A percentile compares a stretch with the other conserved stretches of the same genome.
Conservation (phyloP, 2,888 invertebrate species). For the Rapana venosa region DNA sequence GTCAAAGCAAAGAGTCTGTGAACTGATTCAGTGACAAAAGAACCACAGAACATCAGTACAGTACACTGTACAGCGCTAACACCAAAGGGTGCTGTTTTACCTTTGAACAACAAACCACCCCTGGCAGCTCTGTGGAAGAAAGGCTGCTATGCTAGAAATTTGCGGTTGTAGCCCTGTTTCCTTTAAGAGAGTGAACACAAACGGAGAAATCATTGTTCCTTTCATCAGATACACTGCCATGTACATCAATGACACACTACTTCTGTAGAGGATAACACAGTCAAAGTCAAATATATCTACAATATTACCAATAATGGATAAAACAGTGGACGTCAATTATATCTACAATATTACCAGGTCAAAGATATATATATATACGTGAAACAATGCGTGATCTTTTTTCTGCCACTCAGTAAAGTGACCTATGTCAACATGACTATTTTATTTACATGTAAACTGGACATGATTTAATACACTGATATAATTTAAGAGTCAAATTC, state of each 20-base stretch:
- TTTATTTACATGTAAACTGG: no score
- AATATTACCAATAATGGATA: no score
- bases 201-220: background rate
- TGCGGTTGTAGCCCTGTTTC: constrained; percentile 42
- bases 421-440: no score
- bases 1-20: background rate
- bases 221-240: background rate
- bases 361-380: no score
- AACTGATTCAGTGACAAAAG: constrained; percentile 2
- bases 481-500: no score
- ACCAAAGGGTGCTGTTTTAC: background rate
- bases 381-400: no score
- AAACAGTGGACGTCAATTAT: no score
- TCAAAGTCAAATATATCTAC: no score
- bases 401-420: no score
- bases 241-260: background rate
- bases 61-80: constrained; percentile 16
- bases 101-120: constrained; percentile 19
- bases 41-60: constrained; percentile 20
- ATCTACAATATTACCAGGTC: no score
- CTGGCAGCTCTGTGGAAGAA: background rate
- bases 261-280: no score
- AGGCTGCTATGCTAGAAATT: constrained; percentile 45
- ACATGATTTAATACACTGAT: no score
- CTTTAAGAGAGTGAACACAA: constrained; percentile 36